A percentile compares a stretch with the other conserved stretches of the same genome.
phyloP scores from a whole-genome alignment of 2,113 vertebrate species.

The Camelus bactrianus region DNA sequence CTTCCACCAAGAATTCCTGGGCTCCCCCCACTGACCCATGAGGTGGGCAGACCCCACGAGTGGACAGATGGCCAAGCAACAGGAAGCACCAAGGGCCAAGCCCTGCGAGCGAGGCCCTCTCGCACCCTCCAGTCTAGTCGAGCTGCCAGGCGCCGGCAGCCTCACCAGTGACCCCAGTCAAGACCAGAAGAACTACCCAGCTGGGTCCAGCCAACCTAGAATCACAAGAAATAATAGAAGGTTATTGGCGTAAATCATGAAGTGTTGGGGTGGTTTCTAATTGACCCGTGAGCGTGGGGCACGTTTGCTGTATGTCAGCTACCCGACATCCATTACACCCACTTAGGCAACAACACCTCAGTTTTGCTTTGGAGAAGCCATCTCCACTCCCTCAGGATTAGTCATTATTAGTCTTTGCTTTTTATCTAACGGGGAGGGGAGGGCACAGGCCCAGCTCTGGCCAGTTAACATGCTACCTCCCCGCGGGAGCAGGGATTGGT shows the following conservation, averaged over 20 bases:
- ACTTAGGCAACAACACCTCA: not conserved
- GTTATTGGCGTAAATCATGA: not conserved
- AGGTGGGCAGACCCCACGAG: not conserved
- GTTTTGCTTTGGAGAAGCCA: not conserved
- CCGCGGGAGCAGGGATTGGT: not conserved
- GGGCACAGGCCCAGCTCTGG: not conserved
- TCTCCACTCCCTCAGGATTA: not conserved
- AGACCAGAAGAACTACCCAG: not conserved
- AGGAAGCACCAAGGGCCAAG: not conserved
- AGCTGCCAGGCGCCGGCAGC: not conserved
- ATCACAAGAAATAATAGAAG: not conserved
- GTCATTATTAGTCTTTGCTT: not conserved
- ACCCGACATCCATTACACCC: too few relatives aligned
- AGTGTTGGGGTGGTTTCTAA: not conserved
- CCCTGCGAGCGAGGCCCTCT: not conserved
- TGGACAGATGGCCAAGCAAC: not conserved
- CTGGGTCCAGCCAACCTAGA: not conserved
- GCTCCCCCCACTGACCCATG: not conserved
- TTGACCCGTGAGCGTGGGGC: too few relatives aligned
- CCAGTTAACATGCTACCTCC: not conserved
- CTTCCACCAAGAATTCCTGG: not conserved
- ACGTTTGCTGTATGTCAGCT: not conserved
- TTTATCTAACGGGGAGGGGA: not conserved
- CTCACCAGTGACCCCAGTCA: not conserved
- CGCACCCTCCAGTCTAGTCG: accelerated